phyloP scores from a whole-genome alignment of 2,888 invertebrate genomes.

The Tryphoninae sp. region DNA sequence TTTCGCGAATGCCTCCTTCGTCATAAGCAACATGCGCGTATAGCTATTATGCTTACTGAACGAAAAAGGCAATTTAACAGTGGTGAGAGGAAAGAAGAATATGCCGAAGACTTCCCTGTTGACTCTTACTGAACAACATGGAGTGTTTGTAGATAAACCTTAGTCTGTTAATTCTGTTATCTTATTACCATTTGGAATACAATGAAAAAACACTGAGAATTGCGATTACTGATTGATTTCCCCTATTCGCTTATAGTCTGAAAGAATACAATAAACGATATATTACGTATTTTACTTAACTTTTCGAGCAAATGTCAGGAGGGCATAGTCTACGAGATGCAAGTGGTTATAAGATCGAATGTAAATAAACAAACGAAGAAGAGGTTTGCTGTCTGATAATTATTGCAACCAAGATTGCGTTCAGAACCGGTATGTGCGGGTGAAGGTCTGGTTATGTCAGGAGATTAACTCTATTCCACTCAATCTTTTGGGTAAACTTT shows the following conservation, averaged over 20 bases:
- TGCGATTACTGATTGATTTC: background rate
- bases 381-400: too few species aligned
- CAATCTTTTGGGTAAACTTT: too few species aligned
- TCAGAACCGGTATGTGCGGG: too few species aligned
- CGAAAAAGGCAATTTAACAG: conserved; percentile 84
- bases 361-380: too few species aligned
- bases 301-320: too few species aligned
- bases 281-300: too few species aligned
- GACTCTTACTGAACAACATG: conserved; percentile 39
- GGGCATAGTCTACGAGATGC: too few species aligned
- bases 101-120: background rate
- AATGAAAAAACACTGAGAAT: background rate
- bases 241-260: background rate
- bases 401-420: too few species aligned
- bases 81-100: conserved; percentile 82
- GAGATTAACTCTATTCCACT: too few species aligned
- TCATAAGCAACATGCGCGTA: conserved; percentile 84
- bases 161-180: conserved; percentile 27
- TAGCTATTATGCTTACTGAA: conserved; percentile 85
- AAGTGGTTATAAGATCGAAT: too few species aligned
- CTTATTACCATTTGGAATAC: conserved; percentile 22
- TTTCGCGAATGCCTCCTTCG: conserved; percentile 87
- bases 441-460: too few species aligned
- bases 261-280: too few species aligned
- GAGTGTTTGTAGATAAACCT: background rate